Percentiles rank a stretch among this genome's conserved stretches.
phyloP scores from a whole-genome alignment of 2,888 invertebrate genomes.

The Hydrotaea diabolus region DNA sequence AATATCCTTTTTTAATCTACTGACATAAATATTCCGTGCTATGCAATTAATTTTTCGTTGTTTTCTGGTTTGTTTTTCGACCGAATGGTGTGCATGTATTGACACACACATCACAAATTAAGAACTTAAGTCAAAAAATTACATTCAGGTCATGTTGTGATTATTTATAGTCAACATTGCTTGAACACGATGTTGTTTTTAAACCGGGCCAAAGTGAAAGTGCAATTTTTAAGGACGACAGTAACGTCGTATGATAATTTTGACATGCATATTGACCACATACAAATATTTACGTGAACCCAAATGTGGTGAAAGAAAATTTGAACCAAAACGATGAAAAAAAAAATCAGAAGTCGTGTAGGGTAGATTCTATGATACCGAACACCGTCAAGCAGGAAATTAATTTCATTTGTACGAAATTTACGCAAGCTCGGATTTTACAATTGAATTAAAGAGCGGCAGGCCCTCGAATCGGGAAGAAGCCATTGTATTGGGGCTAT shows the following conservation, averaged over 20 bases:
- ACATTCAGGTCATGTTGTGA: conserved; percentile 56
- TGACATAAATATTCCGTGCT: not conserved
- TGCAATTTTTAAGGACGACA: not conserved
- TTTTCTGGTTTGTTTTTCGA: not conserved
- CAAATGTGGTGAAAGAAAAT: not conserved
- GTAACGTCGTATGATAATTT: not conserved
- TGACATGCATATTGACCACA: not conserved
- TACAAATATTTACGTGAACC: not conserved
- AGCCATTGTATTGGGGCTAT: too few species aligned
- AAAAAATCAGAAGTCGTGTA: not conserved
- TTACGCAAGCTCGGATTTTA: too few species aligned
- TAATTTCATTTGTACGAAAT: too few species aligned
- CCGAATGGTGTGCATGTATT: not conserved
- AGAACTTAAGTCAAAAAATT: conserved; percentile 37
- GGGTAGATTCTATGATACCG: too few species aligned
- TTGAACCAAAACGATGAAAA: not conserved
- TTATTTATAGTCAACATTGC: conserved; percentile 9
- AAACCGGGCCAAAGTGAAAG: not conserved
- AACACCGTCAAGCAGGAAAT: too few species aligned
- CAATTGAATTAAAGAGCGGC: too few species aligned
- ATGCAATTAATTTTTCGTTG: conserved; percentile 20
- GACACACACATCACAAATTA: conserved; percentile 24
- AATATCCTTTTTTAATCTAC: not conserved
- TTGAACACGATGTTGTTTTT: not conserved
- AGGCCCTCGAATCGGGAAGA: too few species aligned